Evolutionary conservation across 2,113 vertebrate species (phyloP).

Genomic region (Typhlomys cinereus): DNA sequence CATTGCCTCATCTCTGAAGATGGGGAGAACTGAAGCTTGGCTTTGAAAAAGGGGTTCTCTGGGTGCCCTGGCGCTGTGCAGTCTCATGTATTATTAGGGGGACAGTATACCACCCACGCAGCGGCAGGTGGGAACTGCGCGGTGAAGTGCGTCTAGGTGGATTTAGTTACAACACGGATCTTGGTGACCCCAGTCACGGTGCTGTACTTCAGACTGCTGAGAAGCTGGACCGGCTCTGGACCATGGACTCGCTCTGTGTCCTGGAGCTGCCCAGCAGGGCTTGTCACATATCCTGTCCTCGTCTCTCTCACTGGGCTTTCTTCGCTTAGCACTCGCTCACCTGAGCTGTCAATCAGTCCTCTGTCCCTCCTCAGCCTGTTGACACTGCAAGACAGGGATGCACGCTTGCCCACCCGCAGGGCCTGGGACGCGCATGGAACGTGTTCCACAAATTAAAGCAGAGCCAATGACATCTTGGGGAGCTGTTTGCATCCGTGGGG

Average conservation of each 20-base stretch:
- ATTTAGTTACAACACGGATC: fast-evolving
- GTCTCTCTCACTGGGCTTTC: fast-evolving
- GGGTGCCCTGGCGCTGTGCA: fast-evolving
- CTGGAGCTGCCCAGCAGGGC: fast-evolving
- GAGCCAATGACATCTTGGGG: neutral
- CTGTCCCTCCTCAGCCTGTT: neutral
- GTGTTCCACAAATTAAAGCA: neutral
- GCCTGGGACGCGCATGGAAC: fast-evolving
- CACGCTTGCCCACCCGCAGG: neutral
- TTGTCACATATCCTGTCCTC: fast-evolving
- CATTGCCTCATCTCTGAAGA: neutral
- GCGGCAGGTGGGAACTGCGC: fast-evolving
- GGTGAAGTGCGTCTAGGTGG: neutral
- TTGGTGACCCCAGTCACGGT: fast-evolving
- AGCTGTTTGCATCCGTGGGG: too few species aligned
- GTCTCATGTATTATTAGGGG: too few species aligned
- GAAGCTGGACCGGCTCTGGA: fast-evolving
- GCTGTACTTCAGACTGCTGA: neutral
- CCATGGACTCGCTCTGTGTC: fast-evolving
- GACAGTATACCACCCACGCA: fast-evolving
- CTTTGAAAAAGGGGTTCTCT: neutral
- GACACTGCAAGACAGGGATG: neutral
- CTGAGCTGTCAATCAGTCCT: fast-evolving
- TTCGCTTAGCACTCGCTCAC: fast-evolving
- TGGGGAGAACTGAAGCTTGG: neutral